Conservation (phyloP, 2,113 vertebrate species). For the Neogobius melanostomus region DNA sequence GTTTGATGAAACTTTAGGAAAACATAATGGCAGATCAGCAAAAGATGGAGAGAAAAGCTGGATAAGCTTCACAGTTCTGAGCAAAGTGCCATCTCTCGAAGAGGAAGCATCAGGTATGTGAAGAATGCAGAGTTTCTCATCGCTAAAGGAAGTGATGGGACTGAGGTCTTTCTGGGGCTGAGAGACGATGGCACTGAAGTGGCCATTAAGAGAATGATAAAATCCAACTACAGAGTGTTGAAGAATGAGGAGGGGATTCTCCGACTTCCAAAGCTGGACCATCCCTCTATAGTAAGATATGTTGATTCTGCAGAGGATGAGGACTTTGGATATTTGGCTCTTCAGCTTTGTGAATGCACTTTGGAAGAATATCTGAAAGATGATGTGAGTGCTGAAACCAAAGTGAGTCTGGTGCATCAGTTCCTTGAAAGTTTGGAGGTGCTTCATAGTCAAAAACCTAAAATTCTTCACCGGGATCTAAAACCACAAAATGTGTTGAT, state of each 20-base stretch:
- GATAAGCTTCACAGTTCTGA: neutral
- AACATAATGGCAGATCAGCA: constrained; percentile 13
- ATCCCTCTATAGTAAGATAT: constrained; percentile 60
- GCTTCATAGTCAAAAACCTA: constrained; percentile 47
- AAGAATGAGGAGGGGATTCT: constrained; percentile 58
- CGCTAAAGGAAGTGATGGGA: constrained; percentile 52
- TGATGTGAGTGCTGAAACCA: neutral
- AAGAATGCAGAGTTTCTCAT: constrained; percentile 38
- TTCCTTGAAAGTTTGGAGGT: constrained; percentile 51
- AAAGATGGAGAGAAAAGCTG: constrained; percentile 43
- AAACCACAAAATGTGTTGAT: constrained; percentile 74
- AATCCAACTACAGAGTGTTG: constrained; percentile 46
- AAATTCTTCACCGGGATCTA: constrained; percentile 66
- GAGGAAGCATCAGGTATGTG: constrained; percentile 26
- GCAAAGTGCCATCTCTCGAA: constrained; percentile 4
- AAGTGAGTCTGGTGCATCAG: constrained; percentile 25
- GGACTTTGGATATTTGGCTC: constrained; percentile 68
- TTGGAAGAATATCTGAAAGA: constrained; percentile 60
- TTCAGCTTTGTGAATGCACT: constrained; percentile 73
- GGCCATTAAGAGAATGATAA: constrained; percentile 56
- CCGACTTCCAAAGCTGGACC: constrained; percentile 47
- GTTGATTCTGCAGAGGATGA: constrained; percentile 54
- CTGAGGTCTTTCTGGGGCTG: constrained; percentile 59
- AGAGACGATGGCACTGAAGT: constrained; percentile 63
- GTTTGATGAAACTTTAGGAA: neutral